Percentiles rank a stretch among this genome's conserved stretches.
Evolutionary conservation across 2,113 vertebrate genomes (phyloP).

Genomic region (Neolamprologus modestus): DNA sequence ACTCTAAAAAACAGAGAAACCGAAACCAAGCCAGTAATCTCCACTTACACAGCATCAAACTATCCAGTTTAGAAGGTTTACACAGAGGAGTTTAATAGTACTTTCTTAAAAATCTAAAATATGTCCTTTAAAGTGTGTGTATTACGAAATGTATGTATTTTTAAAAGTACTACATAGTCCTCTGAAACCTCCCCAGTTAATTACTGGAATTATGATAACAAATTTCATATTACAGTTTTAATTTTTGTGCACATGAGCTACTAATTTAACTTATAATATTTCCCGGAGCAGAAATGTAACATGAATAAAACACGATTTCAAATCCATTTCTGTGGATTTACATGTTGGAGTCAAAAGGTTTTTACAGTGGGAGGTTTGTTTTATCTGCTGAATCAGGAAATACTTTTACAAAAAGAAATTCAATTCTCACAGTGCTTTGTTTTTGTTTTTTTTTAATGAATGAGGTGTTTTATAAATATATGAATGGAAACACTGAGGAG

Average conservation of each 20-base stretch:
- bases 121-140: neutral
- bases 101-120: rapidly evolving
- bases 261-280: neutral
- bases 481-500: neutral
- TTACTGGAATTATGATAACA: neutral
- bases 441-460: neutral
- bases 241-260: neutral
- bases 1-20: neutral
- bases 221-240: neutral
- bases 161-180: neutral
- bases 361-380: neutral
- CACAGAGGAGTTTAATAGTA: neutral
- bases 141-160: neutral
- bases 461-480: neutral
- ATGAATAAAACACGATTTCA: neutral
- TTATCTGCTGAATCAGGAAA: neutral
- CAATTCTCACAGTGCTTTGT: neutral
- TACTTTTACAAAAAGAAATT: neutral
- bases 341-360: neutral
- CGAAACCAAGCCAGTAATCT: neutral
- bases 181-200: neutral
- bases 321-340: neutral
- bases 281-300: neutral
- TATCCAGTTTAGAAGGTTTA: neutral
- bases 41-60: neutral